phyloP scores from a whole-genome alignment of 2,113 vertebrate genomes.

The Axis porcinus region DNA sequence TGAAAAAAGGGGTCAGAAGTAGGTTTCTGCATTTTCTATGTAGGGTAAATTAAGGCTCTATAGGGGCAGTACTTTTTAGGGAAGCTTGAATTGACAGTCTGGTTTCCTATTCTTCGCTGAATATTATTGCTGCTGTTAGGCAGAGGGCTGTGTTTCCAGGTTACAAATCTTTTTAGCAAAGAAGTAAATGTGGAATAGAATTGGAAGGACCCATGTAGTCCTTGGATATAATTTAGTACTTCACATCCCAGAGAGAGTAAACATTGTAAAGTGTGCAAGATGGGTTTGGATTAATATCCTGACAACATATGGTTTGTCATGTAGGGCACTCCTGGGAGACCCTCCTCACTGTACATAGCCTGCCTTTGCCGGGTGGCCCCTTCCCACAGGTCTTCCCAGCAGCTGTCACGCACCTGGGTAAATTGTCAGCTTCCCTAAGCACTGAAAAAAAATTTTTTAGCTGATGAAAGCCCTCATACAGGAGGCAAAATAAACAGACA shows the following conservation, averaged over 20 bases:
- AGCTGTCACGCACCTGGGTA: constrained; percentile 50
- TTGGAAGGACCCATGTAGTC: constrained; percentile 50
- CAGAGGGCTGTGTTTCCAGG: constrained; percentile 61
- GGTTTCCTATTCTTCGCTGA: constrained; percentile 31
- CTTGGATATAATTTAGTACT: constrained; percentile 62
- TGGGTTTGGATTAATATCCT: constrained; percentile 62
- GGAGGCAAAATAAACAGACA: constrained; percentile 3
- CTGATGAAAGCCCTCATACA: constrained; percentile 20
- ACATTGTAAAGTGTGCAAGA: constrained; percentile 49
- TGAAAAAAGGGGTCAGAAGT: neutral
- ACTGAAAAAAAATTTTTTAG: constrained; percentile 13
- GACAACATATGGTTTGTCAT: constrained; percentile 53
- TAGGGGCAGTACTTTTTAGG: neutral
- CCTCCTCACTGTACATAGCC: neutral
- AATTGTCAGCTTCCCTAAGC: constrained; percentile 8
- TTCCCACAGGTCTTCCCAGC: constrained; percentile 36
- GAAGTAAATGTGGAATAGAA: constrained; percentile 51
- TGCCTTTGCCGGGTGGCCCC: constrained; percentile 9
- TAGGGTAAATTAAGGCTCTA: neutral
- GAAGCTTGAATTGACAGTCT: constrained; percentile 18
- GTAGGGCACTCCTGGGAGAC: constrained; percentile 52
- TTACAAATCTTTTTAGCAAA: constrained; percentile 66
- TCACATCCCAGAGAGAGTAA: constrained; percentile 41
- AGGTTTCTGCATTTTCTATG: neutral
- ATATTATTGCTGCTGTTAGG: constrained; percentile 49